Evolutionary conservation across 2,113 vertebrate genomes (phyloP).

Genomic region (Tor tambroides): DNA sequence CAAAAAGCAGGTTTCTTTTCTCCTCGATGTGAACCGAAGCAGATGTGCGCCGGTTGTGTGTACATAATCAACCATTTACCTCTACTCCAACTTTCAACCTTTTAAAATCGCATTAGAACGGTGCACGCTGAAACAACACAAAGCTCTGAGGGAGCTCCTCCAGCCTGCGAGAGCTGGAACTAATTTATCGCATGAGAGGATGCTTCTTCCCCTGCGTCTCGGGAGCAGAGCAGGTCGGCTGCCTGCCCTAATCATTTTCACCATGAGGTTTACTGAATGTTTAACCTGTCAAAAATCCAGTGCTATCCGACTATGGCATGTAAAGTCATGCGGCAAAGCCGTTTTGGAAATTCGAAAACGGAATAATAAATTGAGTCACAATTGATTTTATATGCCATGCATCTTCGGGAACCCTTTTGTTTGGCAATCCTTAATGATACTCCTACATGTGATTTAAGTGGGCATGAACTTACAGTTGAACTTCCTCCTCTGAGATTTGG

Average conservation of each 20-base stretch:
- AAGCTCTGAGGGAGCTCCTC: slow-evolving; percentile 20
- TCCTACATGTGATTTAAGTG: slow-evolving; percentile 35
- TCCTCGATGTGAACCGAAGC: background rate
- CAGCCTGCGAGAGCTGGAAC: slow-evolving; percentile 46
- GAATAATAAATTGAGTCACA: background rate
- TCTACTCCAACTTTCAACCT: slow-evolving; percentile 40
- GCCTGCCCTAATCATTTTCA: slow-evolving; percentile 54
- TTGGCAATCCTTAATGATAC: slow-evolving; percentile 41
- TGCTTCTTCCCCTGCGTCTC: slow-evolving; percentile 47
- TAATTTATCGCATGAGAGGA: slow-evolving; percentile 66
- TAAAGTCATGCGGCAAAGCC: slow-evolving; percentile 10
- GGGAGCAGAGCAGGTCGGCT: slow-evolving; percentile 42
- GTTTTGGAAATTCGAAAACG: background rate
- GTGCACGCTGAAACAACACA: slow-evolving; percentile 33
- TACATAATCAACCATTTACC: slow-evolving; percentile 30
- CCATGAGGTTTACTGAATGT: slow-evolving; percentile 48
- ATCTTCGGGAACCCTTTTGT: slow-evolving; percentile 46
- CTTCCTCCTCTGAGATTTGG: slow-evolving; percentile 15
- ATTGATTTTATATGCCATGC: slow-evolving; percentile 34
- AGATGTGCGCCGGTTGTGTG: background rate
- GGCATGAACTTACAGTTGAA: slow-evolving; percentile 35
- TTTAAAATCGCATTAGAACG: slow-evolving; percentile 36
- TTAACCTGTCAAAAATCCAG: slow-evolving; percentile 46
- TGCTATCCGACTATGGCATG: slow-evolving; percentile 17
- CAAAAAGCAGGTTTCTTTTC: background rate